Evolutionary conservation across 1,140 invertebrate genomes (phyloP).

Genomic region (Aphelenchoides besseyi): DNA sequence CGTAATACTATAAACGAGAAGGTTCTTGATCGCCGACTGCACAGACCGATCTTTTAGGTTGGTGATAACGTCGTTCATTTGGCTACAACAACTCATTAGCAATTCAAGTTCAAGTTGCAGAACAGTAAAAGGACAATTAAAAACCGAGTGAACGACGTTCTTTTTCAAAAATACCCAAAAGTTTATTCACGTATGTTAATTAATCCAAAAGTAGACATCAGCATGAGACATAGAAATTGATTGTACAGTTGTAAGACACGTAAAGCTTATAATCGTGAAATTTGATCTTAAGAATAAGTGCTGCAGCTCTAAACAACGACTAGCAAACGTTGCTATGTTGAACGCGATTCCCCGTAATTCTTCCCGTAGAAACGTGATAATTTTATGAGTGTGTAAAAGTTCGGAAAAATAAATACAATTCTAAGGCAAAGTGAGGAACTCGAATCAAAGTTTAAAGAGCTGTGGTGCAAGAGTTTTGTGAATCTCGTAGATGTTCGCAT

Average conservation of each 20-base stretch:
- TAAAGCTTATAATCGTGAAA: neutral
- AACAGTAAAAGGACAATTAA: neutral
- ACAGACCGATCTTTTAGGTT: constrained; percentile 35
- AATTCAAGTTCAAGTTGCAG: neutral
- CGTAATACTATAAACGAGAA: constrained; percentile 43
- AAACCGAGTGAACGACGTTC: no score
- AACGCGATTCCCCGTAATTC: no score
- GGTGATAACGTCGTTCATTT: constrained; percentile 42
- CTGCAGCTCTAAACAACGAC: no score
- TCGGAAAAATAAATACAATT: neutral
- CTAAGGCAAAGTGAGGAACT: neutral
- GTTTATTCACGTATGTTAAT: neutral
- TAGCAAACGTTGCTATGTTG: no score
- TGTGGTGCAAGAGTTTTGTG: neutral
- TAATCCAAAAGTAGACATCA: neutral
- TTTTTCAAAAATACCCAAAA: neutral
- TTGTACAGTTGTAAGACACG: neutral
- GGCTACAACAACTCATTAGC: neutral
- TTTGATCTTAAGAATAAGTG: no score
- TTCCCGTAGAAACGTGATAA: constrained; percentile 5
- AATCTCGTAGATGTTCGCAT: constrained; percentile 51
- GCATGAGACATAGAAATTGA: neutral
- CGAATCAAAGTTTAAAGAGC: neutral
- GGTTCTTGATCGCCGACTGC: constrained; percentile 34
- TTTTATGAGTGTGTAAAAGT: neutral